Conservation (phyloP, 2,888 invertebrate species). For the Dione juno region DNA sequence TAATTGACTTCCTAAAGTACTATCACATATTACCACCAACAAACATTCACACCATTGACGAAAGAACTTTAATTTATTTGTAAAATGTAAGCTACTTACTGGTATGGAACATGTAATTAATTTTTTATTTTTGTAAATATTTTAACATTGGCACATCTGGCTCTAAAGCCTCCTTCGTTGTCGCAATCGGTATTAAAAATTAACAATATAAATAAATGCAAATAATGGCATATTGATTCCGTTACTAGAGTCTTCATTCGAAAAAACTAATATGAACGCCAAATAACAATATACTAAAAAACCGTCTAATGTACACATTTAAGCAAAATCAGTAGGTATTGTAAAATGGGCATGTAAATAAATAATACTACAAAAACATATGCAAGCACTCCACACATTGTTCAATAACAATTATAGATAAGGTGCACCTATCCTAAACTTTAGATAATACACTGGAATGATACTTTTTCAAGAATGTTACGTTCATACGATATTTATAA, state of each 20-base stretch:
- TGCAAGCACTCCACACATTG: constrained; percentile 62
- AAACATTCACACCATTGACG: constrained; percentile 51
- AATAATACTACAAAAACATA: constrained; percentile 68
- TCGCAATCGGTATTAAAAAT: constrained; percentile 60
- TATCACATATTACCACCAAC: constrained; percentile 60
- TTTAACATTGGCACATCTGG: constrained; percentile 67
- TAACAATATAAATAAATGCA: constrained; percentile 81
- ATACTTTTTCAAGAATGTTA: constrained; percentile 82
- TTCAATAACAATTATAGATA: constrained; percentile 61
- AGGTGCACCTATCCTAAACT: constrained; percentile 78
- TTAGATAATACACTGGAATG: constrained; percentile 82
- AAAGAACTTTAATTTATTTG: constrained; percentile 41
- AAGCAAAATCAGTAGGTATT: constrained; percentile 61
- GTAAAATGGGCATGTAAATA: constrained; percentile 61
- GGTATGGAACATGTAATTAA: constrained; percentile 44
- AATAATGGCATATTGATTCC: constrained; percentile 78
- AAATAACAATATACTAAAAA: constrained; percentile 37
- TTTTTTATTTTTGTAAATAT: constrained; percentile 43
- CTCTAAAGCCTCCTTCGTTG: constrained; percentile 62
- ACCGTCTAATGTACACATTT: constrained; percentile 48
- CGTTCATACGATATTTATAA: constrained; percentile 61
- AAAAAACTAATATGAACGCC: constrained; percentile 40
- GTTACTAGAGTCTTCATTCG: constrained; percentile 54
- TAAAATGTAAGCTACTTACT: constrained; percentile 42
- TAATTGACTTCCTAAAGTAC: constrained; percentile 59